Base-by-base conservation (phyloP, 2,888 invertebrate genomes). In the Cantharis flavilabris region DNA sequence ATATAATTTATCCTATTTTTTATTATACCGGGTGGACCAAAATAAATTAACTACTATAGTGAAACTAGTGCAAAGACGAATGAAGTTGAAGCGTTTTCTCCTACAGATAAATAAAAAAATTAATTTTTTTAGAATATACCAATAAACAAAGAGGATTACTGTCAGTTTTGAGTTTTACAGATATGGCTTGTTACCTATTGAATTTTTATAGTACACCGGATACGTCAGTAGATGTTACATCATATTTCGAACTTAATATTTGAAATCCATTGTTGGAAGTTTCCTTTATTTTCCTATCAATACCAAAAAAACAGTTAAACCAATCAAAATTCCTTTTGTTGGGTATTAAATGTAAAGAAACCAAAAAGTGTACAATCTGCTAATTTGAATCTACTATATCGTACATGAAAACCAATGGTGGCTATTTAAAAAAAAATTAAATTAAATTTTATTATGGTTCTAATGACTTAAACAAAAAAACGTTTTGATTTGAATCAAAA, bases 141-240 rank as follows among this genome's bases (percentile, higher is more conserved):
- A 49, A 67, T 67, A 67, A 67, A 67, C 65, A 23, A 26, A 16
- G 4, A 67, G 23, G 65, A 67, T 67, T 67, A 23, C 26, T 67
- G 65, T 23, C 65, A 26, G 65, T 67, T 67, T 23, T 13, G 65
- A 67, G 23, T 63, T 72, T 72, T 63, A 13, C 33, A 65, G 67
- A 72, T 65, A 72, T 16, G 72, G 10, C 72, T 49, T 49, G 49
- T 49, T 65, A 67, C 63, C 67, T 67, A 65, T 65, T 73, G 69
- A 70, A 70, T 33, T 79, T 79, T 79, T 72, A 76, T 74, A 74
- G 69, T 69, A 76, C 72, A 70, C 64, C 76, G 79, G 79, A 79
- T 73, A 79, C 72, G 79, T 79, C 79, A 69, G 72, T 71, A 70
- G 62, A 49, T 62, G 70, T 79, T 79, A 79, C 79, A 67, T 79